These are phyloP conservation scores for Coecobrya sp. DNA, from an alignment of 2,888 invertebrate genomes.

Conservation along the genomic window DNA sequence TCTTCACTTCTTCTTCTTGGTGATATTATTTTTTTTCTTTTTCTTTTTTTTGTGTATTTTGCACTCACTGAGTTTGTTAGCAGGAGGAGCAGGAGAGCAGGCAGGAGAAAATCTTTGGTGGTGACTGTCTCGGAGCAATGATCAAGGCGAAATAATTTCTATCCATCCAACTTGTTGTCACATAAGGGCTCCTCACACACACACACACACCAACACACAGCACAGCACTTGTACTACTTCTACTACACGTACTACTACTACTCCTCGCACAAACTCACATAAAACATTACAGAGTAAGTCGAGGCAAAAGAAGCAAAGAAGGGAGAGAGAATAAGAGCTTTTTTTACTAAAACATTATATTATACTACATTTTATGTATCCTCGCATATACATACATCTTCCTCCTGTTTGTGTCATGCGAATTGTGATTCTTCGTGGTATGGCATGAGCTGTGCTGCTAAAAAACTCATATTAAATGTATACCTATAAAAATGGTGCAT, in stretches of 20 bases:
- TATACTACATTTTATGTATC: background rate
- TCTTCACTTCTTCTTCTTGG: constrained; percentile 39
- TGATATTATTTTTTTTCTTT: constrained; percentile 12
- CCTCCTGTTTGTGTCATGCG: constrained; percentile 48
- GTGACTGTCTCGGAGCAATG: constrained; percentile 81
- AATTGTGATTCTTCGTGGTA: constrained; percentile 66
- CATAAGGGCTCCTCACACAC: constrained; percentile 82
- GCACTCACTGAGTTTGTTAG: constrained; percentile 38
- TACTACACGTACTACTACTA: background rate
- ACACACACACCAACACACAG: background rate
- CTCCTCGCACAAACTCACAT: background rate
- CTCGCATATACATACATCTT: background rate
- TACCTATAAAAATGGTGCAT: constrained; percentile 22
- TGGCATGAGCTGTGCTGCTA: background rate
- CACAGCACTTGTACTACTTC: background rate
- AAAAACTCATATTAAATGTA: background rate
- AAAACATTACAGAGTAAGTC: background rate
- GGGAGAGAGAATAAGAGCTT: background rate
- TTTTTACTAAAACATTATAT: background rate
- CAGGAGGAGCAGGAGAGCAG: background rate
- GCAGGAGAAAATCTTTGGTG: constrained; percentile 68
- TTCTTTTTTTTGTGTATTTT: background rate
- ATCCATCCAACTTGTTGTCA: constrained; percentile 85
- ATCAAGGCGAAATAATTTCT: constrained; percentile 82
- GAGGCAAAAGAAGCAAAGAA: background rate